Evolutionary conservation across 2,797 vertebrate genomes (phyloP).

Genomic region (Podarcis siculus): DNA sequence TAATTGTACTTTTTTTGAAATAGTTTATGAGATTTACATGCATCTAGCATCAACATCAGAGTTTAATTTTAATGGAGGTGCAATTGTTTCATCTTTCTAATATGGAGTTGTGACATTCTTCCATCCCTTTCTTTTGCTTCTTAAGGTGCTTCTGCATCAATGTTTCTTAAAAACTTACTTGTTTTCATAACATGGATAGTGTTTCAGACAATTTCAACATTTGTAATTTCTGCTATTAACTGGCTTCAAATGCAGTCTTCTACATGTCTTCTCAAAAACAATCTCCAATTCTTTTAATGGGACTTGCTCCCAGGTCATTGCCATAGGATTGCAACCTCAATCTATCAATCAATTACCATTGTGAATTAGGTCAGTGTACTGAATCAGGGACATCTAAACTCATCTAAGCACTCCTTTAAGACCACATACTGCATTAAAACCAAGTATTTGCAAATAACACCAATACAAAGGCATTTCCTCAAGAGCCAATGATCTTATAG

Average conservation of each 20-base stretch:
- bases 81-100: conserved; percentile 62
- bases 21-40: not conserved
- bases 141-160: conserved; percentile 26
- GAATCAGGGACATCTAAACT: not conserved
- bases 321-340: not conserved
- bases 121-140: conserved; percentile 14
- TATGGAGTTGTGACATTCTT: conserved; percentile 51
- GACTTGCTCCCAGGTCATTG: not conserved
- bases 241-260: not conserved
- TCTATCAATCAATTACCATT: not conserved
- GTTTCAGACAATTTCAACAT: conserved; percentile 28
- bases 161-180: conserved; percentile 38
- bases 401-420: conserved; percentile 29
- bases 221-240: conserved; percentile 18
- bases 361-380: conserved; percentile 39
- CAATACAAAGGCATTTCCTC: not conserved
- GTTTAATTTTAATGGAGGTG: conserved; percentile 55
- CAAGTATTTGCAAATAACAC: not conserved
- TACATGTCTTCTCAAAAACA: not conserved
- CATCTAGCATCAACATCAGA: conserved; percentile 47
- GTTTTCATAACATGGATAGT: conserved; percentile 32
- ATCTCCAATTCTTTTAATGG: not conserved
- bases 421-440: not conserved
- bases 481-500: not conserved
- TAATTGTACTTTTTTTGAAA: not conserved